Evolutionary conservation across 2,888 invertebrate genomes (phyloP).

Genomic region (Stramonita haemastoma): DNA sequence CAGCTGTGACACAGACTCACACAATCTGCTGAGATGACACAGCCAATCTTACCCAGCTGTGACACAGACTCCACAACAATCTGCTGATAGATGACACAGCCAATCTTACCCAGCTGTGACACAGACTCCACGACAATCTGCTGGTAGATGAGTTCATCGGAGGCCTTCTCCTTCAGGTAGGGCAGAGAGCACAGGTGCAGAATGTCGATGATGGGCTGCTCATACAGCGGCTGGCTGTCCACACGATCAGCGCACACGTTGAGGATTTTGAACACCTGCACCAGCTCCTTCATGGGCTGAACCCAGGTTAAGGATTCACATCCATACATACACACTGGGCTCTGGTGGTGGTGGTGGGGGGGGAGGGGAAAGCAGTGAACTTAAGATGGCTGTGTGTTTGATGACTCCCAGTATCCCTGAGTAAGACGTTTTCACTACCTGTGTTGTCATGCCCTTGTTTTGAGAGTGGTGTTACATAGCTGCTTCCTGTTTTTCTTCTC

Average conservation of each 20-base stretch:
- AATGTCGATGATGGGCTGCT: constrained; percentile 71
- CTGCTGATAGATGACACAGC: background rate
- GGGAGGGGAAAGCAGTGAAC: no score
- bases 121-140: constrained; percentile 76
- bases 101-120: constrained; percentile 75
- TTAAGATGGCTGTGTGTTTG: no score
- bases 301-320: constrained; percentile 53
- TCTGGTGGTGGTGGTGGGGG: no score
- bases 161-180: constrained; percentile 76
- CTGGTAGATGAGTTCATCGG: constrained; percentile 76
- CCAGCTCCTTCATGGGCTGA: constrained; percentile 76
- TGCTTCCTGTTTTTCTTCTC: no score
- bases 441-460: no score
- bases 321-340: no score
- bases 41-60: no score
- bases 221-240: constrained; percentile 72
- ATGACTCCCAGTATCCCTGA: no score
- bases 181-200: constrained; percentile 73
- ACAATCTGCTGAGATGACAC: background rate
- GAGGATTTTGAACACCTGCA: constrained; percentile 75
- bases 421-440: no score
- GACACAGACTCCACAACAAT: background rate
- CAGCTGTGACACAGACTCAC: background rate
- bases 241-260: constrained; percentile 75
- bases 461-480: no score